Base-by-base conservation (phyloP, 2,797 vertebrate genomes). In the Rhabdomys pumilio region DNA sequence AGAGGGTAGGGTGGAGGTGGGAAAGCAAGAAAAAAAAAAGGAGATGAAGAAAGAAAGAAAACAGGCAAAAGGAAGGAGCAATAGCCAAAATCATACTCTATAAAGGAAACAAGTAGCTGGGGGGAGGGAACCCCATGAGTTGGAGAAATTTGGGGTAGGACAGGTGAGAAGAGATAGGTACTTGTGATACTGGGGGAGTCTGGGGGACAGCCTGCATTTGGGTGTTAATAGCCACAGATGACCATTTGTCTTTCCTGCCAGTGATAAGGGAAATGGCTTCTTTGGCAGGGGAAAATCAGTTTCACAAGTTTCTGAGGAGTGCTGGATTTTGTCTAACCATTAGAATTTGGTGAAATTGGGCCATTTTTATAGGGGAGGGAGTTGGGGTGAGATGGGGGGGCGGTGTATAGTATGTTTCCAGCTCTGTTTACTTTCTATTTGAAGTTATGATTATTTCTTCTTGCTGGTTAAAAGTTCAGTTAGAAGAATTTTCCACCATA, bases 341-440 rank as follows among this genome's bases (percentile, higher is more conserved):
- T 14, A 63, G 57, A 63, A 63, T 63, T 44, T 44, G 26, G 26
- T 59, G 15, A 83, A 20, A 31, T 83, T 83, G 38, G 57, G 31
- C n/a, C 34, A 59, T 19, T 61, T 83, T 73, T 34, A 31, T 31
- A 7, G 7, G 44, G 29, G 15, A 6, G 7, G 3, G 22, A 10
- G 67, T 20, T 59, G 29, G 12, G 0, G 63, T 59, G 13, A 97
- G 97, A 97, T 97, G 29, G 94, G 94, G 44, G n/a, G 4, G n/a
- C n/a, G 44, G 44, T 44, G 3, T 14, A 98, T 94, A 98, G 97
- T 96, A 97, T 98, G 98, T 98, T 99, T 98, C 98, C 97, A 98
- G 98, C 96, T 98, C 97, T 98, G 98, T 98, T 98, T 99, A 98
- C 98, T 98, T 98, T 98, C 98, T 97, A 91, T 98, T 98, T 98